Conservation (phyloP, 2,797 vertebrate genomes). For the Pachyuromys duprasi region DNA sequence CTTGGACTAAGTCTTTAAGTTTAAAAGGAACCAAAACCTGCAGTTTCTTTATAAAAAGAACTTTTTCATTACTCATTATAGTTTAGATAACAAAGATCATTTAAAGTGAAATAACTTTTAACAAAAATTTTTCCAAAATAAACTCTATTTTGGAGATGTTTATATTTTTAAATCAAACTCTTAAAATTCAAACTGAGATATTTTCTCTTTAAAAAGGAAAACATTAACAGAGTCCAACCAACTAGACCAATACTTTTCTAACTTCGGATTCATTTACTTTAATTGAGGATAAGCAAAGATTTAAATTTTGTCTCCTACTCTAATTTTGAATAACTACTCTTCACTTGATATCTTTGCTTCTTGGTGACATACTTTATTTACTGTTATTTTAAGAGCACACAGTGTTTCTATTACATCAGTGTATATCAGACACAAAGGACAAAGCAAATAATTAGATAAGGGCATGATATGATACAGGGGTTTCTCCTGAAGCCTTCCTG, state of each 20-base stretch:
- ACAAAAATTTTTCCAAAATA: not conserved
- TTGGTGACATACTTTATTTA: not conserved
- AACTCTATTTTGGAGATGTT: not conserved
- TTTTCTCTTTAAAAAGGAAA: not conserved
- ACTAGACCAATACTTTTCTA: not conserved
- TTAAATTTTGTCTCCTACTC: not conserved
- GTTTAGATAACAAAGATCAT: not conserved
- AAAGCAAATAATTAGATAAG: not conserved
- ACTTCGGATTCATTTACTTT: not conserved
- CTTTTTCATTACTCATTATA: not conserved
- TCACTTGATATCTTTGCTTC: not conserved
- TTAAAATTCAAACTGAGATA: not conserved
- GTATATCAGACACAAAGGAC: not conserved
- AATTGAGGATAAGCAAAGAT: not conserved
- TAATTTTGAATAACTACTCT: not conserved
- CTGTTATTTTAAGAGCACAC: not conserved
- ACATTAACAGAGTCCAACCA: not conserved
- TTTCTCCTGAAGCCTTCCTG: not conserved
- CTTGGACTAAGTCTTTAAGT: not conserved
- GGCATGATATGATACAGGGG: not conserved
- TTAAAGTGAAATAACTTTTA: not conserved
- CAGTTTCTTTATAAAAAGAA: not conserved
- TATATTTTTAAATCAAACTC: not conserved
- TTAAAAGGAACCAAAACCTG: not conserved
- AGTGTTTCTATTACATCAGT: not conserved